Base-by-base conservation (phyloP, 2,888 invertebrate species). In the Agonopterix heracliana region DNA sequence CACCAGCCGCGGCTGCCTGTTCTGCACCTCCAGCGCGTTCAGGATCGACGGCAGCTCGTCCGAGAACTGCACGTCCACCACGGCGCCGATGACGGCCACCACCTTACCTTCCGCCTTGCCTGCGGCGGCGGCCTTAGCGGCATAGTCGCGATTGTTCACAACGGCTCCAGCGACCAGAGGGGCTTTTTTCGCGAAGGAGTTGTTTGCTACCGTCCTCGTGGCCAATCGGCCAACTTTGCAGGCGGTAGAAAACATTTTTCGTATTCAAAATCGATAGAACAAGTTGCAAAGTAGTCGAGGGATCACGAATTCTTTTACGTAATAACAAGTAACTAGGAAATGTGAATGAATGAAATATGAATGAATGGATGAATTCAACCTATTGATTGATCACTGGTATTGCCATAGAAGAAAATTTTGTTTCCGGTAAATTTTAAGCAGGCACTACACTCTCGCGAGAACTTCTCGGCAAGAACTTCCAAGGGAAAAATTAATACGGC, bases 61-160 rank as follows among this genome's bases (percentile, higher is more conserved):
- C 53, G 98, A 97, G 76, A 99, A 98, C 80, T 98, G 97, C 9
- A 98, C 98, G 79, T 98, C 98, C 49, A 98, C 98, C 41, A 98
- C 98, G 77, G 98, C 98, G 92, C 98, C 98, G 79, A 98, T 98
- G 52, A 98, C 98, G 48, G 98, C 97, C 41, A 97, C 96, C 58
- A 98, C 91, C 78, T 89, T 92, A 65, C 95, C 95, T 67, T 90
- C 77, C 9, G 55, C 78, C 56, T 71, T 68, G 46, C 63, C 73
- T 54, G 72, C 54, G 44, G 74, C 66, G 45, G 74, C 66, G 12
- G 65, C 78, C 41, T 80, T 78, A 34, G 77, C 79, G 42, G 90
- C 89, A 74, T 84, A 85, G 60, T 85, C 79, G 62, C 84, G 77
- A 68, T 82, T 84, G 68, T 75, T 84, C 71, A 75, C 77, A 57